phyloP scores from a whole-genome alignment of 2,113 vertebrate genomes.

The Calidris pugnax region DNA sequence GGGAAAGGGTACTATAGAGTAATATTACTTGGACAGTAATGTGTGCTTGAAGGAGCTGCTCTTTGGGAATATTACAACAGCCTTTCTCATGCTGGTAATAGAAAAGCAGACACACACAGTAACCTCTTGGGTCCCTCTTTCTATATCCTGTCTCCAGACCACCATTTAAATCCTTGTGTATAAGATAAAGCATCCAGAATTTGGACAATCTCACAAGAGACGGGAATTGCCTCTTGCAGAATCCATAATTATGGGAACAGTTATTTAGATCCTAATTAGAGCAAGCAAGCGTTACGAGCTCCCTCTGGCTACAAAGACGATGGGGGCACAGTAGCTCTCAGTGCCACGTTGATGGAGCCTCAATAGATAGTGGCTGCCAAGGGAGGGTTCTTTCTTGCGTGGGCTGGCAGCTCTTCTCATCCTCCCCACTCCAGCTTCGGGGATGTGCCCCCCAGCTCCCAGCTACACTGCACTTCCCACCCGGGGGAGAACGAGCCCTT shows the following conservation, averaged over 20 bases:
- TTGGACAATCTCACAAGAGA: not conserved
- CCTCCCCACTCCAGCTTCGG: not conserved
- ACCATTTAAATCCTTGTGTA: not conserved
- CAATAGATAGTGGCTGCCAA: rapidly evolving
- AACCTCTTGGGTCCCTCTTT: not conserved
- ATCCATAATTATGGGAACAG: not conserved
- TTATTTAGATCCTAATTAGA: not conserved
- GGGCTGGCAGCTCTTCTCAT: not conserved
- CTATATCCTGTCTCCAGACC: not conserved
- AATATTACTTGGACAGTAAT: not conserved
- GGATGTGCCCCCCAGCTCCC: not conserved
- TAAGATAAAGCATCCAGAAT: not conserved
- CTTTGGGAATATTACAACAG: not conserved
- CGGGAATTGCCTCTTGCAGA: not conserved
- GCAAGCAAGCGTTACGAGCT: not conserved
- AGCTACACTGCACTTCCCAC: not conserved
- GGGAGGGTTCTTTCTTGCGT: rapidly evolving
- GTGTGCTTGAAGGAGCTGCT: not conserved
- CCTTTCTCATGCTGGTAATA: not conserved
- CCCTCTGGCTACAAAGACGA: not conserved
- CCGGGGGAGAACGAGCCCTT: not conserved
- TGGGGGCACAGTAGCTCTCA: rapidly evolving
- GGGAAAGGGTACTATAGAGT: not conserved
- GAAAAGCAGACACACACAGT: not conserved
- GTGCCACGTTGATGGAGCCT: not conserved